Evolutionary conservation across 2,113 vertebrate species (phyloP).

Genomic region (chimpanzee (Pan troglodytes)): NHGRI_mPanTro3-v2.1_pri NC_072401.2:7891001-7891500

Average conservation of each 20-base stretch:
- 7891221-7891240: neutral
- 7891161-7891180: too few species aligned
- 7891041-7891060: neutral
- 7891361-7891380: neutral
- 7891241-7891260: too few species aligned
- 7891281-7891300: neutral
- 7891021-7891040: neutral
- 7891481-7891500: too few species aligned
- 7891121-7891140: too few species aligned
- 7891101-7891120: rapidly evolving
- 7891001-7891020: rapidly evolving
- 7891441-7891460: rapidly evolving
- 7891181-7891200: too few species aligned
- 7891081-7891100: neutral
- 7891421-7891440: neutral
- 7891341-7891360: too few species aligned
- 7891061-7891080: neutral
- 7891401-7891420: neutral
- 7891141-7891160: neutral
- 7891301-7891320: neutral
- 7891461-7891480: rapidly evolving
- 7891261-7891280: neutral
- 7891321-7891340: neutral
- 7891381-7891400: rapidly evolving
- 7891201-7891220: neutral